phyloP scores from a whole-genome alignment of 2,113 vertebrate species.

The Piaya cayana region DNA sequence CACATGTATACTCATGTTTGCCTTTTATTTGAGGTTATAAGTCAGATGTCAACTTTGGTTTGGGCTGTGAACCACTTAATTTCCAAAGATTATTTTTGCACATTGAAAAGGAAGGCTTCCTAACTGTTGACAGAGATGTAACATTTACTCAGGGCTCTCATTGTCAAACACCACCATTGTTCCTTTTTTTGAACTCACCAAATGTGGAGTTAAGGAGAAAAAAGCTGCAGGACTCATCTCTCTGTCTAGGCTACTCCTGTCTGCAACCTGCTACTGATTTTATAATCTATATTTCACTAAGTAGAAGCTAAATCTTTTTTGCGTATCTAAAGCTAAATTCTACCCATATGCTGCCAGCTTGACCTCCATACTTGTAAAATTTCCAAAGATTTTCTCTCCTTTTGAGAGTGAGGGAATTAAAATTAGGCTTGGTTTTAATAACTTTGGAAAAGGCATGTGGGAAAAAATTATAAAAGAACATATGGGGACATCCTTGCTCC shows the following conservation, averaged over 20 bases:
- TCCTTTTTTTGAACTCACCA: not conserved
- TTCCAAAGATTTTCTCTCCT: not conserved
- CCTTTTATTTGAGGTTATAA: not conserved
- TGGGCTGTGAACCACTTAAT: not conserved
- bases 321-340: not conserved
- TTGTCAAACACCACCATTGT: not conserved
- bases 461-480: not conserved
- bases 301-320: not conserved
- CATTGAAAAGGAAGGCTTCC: not conserved
- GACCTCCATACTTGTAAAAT: not conserved
- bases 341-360: not conserved
- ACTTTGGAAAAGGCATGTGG: not conserved
- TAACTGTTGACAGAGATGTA: not conserved
- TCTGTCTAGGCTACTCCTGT: not conserved
- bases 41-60: not conserved
- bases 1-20: not conserved
- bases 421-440: slow-evolving; percentile 5
- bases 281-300: not conserved
- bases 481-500: not conserved
- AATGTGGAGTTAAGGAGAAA: not conserved
- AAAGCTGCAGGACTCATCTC: not conserved
- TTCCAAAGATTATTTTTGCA: not conserved
- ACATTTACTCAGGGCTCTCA: not conserved
- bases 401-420: not conserved
- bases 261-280: not conserved